Base-by-base conservation (phyloP, 2,888 invertebrate genomes). In the Drosophila macrothrix region DNA sequence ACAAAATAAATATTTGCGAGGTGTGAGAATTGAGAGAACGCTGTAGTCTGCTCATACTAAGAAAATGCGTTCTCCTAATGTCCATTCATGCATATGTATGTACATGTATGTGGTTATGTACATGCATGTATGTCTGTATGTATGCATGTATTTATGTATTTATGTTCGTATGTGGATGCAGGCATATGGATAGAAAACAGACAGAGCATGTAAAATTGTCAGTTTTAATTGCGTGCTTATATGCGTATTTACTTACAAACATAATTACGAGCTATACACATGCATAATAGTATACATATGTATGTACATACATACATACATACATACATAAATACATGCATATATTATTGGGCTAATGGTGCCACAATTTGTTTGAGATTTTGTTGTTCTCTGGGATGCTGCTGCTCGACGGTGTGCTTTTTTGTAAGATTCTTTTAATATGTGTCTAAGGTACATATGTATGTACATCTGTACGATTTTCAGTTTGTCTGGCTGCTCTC, bases 341-440 rank as follows among this genome's bases (percentile, higher is more conserved):
- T 41, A 37, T 73, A 52, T 56, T 56, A 53, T 55, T 68, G 72
- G 63, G 59, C 56, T 78, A 80, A 74, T 64, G 73, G 61, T 74
- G 67, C 63, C 73, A 81, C 59, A 79, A 71, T 73, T 82, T 78
- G 69, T 68, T 74, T 73, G 52, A 72, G 69, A 73, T 68, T 67
- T 70, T 73, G 60, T 68, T 84, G 46, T 78, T 74, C 69, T 82
- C 62, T 56, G 67, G 62, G 64, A n/a, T 64, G 33, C 41, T 35
- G 33, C 41, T 64, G 25, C 9, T 46, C 39, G 14, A 31, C 28
- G 39, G 59, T 78, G 75, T 82, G 70, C 50, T 77, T 77, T 77
- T 73, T 67, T 78, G 85, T 83, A 81, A 70, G 65, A 76, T 75
- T 80, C 71, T 80, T 73, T 82, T 65, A 78, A 72, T 76, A 76